phyloP scores from a whole-genome alignment of 2,888 invertebrate genomes.

The Euplagia quadripunctaria region DNA sequence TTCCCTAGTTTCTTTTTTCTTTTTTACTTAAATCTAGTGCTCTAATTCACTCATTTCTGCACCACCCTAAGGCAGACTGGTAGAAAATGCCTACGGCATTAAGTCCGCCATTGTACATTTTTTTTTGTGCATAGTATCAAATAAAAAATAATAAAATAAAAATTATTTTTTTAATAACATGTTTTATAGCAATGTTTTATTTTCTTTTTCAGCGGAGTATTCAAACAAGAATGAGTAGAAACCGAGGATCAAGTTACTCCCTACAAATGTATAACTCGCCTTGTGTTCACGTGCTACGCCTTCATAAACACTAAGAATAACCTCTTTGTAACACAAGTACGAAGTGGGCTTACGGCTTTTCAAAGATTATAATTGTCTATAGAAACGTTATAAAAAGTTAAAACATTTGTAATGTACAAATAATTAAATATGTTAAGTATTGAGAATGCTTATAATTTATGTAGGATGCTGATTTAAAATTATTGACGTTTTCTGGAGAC shows the following conservation, averaged over 20 bases:
- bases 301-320: neutral
- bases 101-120: no score
- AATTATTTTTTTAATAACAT: neutral
- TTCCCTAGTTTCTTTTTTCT: no score
- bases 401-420: conserved; percentile 18
- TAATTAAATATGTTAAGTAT: conserved; percentile 9
- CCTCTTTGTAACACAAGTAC: neutral
- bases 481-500: conserved; percentile 4
- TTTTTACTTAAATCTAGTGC: no score
- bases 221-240: conserved; percentile 19
- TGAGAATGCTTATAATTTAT: neutral
- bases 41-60: no score
- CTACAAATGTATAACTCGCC: conserved; percentile 27
- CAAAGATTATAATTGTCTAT: conserved; percentile 14
- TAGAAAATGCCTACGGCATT: no score
- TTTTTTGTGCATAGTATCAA: no score
- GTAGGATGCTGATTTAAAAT: conserved; percentile 7
- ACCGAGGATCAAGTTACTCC: conserved; percentile 24
- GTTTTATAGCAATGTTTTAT: conserved; percentile 7
- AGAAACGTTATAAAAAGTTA: conserved; percentile 13
- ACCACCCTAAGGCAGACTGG: no score
- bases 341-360: conserved; percentile 24
- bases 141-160: no score
- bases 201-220: conserved; percentile 51
- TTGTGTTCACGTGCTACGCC: conserved; percentile 19